These are phyloP conservation scores for Drosophila oshimai DNA, from an alignment of 1,140 invertebrate species.

Conservation along the genomic window DNA sequence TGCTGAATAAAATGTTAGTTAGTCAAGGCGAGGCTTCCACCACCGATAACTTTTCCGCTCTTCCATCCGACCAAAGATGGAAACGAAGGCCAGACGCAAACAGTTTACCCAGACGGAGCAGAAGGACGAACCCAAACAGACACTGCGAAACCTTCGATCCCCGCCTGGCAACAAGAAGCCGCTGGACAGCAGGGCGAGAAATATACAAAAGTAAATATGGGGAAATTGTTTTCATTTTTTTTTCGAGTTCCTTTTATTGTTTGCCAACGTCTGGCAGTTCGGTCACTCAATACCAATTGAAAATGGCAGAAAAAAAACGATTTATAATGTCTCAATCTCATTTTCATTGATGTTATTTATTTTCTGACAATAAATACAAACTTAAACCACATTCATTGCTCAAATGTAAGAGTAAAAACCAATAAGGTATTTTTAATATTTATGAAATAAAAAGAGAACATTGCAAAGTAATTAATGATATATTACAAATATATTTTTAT, in stretches of 20 bases:
- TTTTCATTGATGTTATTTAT: constrained; percentile 16
- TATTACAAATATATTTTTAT: too few species aligned
- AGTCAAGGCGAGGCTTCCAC: constrained; percentile 1
- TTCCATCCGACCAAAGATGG: constrained; percentile 5
- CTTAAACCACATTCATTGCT: too few species aligned
- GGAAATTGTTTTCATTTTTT: constrained; percentile 54
- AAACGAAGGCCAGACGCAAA: constrained; percentile 39
- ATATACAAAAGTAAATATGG: constrained; percentile 71
- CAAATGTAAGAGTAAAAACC: too few species aligned
- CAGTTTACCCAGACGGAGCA: constrained; percentile 33
- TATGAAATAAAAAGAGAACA: neutral
- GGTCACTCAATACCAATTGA: constrained; percentile 32
- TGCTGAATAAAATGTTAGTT: constrained; percentile 14
- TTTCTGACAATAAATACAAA: constrained; percentile 5
- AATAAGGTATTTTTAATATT: too few species aligned
- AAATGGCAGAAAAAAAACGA: constrained; percentile 8
- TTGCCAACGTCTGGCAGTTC: constrained; percentile 63
- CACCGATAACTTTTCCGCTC: neutral
- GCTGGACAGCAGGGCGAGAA: constrained; percentile 26
- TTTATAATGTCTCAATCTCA: constrained; percentile 10
- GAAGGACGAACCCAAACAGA: constrained; percentile 5
- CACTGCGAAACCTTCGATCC: constrained; percentile 57
- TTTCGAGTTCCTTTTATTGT: constrained; percentile 28
- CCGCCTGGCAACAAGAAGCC: constrained; percentile 33
- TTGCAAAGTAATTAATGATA: too few species aligned